Percentiles rank a stretch among this genome's conserved stretches.
Conservation (phyloP, 2,888 invertebrate genomes). For the Rhodophaea formosa region DNA sequence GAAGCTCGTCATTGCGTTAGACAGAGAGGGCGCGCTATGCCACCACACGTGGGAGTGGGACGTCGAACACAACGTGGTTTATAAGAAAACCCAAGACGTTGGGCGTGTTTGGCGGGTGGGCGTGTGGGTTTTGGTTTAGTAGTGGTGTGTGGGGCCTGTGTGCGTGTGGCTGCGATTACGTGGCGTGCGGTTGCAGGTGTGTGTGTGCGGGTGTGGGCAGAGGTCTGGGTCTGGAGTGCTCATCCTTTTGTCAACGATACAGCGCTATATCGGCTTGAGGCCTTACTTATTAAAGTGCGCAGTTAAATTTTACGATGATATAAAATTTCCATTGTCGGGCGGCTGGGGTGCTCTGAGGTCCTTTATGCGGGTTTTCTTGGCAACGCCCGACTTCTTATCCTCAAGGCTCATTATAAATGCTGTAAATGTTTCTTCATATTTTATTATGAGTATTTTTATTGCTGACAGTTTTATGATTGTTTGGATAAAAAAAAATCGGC, state of each 20-base stretch:
- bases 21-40: constrained; percentile 49
- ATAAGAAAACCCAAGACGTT: constrained; percentile 82
- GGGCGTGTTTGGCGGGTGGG: constrained; percentile 81
- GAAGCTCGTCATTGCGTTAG: constrained; percentile 78
- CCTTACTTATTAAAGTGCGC: constrained; percentile 76
- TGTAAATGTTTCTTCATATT: not conserved
- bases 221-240: constrained; percentile 44
- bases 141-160: constrained; percentile 53
- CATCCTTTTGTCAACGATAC: constrained; percentile 79
- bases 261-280: constrained; percentile 68
- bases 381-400: constrained; percentile 36
- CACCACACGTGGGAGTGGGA: constrained; percentile 52
- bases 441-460: not conserved
- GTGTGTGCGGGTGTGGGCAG: constrained; percentile 50
- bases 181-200: constrained; percentile 59
- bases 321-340: constrained; percentile 70
- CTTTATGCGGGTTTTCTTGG: constrained; percentile 44
- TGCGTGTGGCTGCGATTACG: constrained; percentile 49
- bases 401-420: constrained; percentile 17
- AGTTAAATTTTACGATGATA: constrained; percentile 70
- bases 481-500: too few relatives aligned
- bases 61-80: constrained; percentile 77
- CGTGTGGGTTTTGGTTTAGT: constrained; percentile 70
- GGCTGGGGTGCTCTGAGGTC: constrained; percentile 48
- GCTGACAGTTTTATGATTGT: not conserved